Percentiles rank a stretch among this genome's conserved stretches.
Conservation (phyloP, 1,140 invertebrate species). For the Euglossa dilemma region DNA sequence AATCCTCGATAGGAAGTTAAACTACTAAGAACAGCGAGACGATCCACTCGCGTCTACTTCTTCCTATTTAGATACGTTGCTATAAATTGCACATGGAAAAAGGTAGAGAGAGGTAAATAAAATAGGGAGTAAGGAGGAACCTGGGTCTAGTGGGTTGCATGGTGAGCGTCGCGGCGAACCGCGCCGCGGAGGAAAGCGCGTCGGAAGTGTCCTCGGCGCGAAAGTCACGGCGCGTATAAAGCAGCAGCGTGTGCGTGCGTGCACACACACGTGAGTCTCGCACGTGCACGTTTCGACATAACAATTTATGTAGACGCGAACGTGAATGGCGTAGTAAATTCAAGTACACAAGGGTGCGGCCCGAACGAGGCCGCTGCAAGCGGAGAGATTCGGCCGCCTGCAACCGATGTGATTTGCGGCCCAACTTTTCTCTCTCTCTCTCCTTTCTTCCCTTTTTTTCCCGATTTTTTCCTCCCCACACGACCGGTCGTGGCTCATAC, state of each 20-base stretch:
- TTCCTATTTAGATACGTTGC: no score
- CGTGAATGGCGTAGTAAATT: slow-evolving; percentile 76
- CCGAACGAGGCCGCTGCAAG: slow-evolving; percentile 52
- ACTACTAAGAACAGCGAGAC: no score
- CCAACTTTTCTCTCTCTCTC: background rate
- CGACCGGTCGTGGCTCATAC: background rate
- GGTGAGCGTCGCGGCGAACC: no score
- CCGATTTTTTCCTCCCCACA: background rate
- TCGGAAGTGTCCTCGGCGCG: slow-evolving; percentile 6
- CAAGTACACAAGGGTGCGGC: slow-evolving; percentile 70
- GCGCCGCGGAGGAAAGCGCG: slow-evolving; percentile 2
- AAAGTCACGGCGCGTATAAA: background rate
- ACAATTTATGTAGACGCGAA: slow-evolving; percentile 73
- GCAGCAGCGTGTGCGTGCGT: background rate
- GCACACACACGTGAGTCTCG: background rate
- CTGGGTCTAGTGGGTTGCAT: no score
- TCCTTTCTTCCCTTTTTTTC: background rate
- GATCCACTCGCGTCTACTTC: no score
- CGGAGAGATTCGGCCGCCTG: slow-evolving; percentile 30
- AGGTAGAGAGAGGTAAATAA: no score
- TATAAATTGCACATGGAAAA: no score
- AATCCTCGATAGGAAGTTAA: no score
- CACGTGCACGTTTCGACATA: slow-evolving; percentile 50
- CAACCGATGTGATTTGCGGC: slow-evolving; percentile 54
- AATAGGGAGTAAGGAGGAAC: no score